Evolutionary conservation across 2,888 invertebrate genomes (phyloP).

Genomic region (Macaria notata): DNA sequence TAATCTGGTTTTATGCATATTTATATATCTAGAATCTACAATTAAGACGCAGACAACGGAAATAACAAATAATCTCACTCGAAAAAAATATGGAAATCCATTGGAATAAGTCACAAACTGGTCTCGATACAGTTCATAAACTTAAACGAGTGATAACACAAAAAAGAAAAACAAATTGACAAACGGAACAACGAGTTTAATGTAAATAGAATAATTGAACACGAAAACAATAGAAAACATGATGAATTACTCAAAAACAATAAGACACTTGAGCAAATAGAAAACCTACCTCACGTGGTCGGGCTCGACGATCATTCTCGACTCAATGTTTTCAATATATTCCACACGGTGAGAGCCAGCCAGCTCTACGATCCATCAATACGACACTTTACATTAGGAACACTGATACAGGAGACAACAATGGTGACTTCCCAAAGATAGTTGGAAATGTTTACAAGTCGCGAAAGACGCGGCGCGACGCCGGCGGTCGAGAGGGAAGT

Average conservation of each 20-base stretch:
- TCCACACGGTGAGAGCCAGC: slow-evolving; percentile 57
- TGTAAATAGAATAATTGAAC: slow-evolving; percentile 27
- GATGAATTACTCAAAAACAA: slow-evolving; percentile 49
- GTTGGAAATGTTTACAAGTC: slow-evolving; percentile 75
- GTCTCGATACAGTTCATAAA: slow-evolving; percentile 21
- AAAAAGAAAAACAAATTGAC: slow-evolving; percentile 21
- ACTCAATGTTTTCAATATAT: slow-evolving; percentile 71
- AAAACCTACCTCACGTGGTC: slow-evolving; percentile 78
- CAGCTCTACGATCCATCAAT: slow-evolving; percentile 70
- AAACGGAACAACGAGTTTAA: slow-evolving; percentile 22
- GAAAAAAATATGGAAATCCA: slow-evolving; percentile 20
- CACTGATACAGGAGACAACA: slow-evolving; percentile 60
- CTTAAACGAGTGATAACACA: slow-evolving; percentile 16
- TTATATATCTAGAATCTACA: not conserved
- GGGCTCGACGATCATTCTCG: slow-evolving; percentile 79
- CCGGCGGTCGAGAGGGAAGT: slow-evolving; percentile 76
- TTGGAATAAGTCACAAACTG: slow-evolving; percentile 21
- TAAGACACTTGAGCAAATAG: slow-evolving; percentile 63
- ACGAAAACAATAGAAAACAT: slow-evolving; percentile 37
- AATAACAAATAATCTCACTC: slow-evolving; percentile 16
- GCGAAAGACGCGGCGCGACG: slow-evolving; percentile 77
- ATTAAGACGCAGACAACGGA: slow-evolving; percentile 17
- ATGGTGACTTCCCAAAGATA: slow-evolving; percentile 63
- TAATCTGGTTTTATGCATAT: too few relatives aligned
- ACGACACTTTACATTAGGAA: slow-evolving; percentile 59